These are phyloP conservation scores for Zalophus californianus DNA, from an alignment of 2,797 vertebrate species.

Conservation along the genomic window DNA sequence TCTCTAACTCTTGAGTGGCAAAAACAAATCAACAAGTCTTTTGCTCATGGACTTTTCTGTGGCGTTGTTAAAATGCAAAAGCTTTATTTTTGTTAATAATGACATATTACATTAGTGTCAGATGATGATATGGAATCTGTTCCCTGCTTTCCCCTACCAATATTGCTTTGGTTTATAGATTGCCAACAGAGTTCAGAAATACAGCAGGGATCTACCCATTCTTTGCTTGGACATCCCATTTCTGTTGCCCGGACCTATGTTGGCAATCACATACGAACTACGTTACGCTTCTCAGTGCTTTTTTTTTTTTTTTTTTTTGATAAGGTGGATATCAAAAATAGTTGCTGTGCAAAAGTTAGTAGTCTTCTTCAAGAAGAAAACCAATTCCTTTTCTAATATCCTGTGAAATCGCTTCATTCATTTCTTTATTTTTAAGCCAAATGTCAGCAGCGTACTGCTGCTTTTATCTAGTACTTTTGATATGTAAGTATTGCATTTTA, in stretches of 20 bases:
- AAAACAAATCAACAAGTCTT: conserved; percentile 85
- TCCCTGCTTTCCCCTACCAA: not conserved
- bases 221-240: not conserved
- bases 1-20: conserved; percentile 84
- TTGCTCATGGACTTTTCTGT: conserved; percentile 81
- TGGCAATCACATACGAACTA: conserved; percentile 61
- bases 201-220: not conserved
- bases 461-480: conserved; percentile 88
- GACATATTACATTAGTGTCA: conserved; percentile 61
- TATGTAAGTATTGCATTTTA: conserved; percentile 79
- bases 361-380: conserved; percentile 92
- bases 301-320: conserved; percentile 82
- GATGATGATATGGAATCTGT: not conserved
- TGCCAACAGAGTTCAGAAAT: conserved; percentile 23
- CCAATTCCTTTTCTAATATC: conserved; percentile 88
- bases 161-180: conserved; percentile 29
- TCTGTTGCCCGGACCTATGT: conserved; percentile 12
- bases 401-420: conserved; percentile 87
- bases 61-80: conserved; percentile 85
- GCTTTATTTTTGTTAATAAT: conserved; percentile 82
- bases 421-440: conserved; percentile 88
- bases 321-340: conserved; percentile 90
- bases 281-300: conserved; percentile 65
- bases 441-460: conserved; percentile 88
- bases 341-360: conserved; percentile 92